Evolutionary conservation across 92 coral and sea anemone species (phyloP), one percentile per base, ranked within the genome.

Genomic region (Virgularia gustaviana): DNA sequence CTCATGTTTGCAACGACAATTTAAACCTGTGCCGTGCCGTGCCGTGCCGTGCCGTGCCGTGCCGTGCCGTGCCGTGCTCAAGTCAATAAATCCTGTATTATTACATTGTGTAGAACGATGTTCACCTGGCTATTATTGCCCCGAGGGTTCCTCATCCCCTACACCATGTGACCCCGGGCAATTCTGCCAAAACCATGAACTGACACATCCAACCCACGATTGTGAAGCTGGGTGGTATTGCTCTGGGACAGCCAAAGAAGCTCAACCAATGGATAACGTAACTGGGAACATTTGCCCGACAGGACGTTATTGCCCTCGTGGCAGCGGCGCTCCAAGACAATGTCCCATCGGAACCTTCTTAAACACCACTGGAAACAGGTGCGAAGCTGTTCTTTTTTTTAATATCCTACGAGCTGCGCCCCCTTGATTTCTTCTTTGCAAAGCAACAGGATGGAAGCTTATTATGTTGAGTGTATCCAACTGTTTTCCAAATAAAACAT

Each of bases 151-250:
- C 23, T 85, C 90, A 6, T 58, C 70, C 75, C 94, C 96, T 10
- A 72, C 22, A 43, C 83, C 73, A 1, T 92, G 98, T 55, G 94
- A 86, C 52, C 94, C 90, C 6, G 98, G 98, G 15, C 79, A 83
- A 36, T 92, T 81, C 67, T 92, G 98, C 60, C 79, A 79, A 62
- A 45, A 76, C 0, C 54, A 60, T 49, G 90, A 85, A 25, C 83
- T 92, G 19, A 56, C 81, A 34, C 82, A 72, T 34, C 98, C 98
- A 16, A 82, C 84, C 15, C 90, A 57, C 62, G 90, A 89, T 62
- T 92, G 98, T 73, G 91, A 86, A 49, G 96, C 88, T 36, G 98
- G 98, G 13, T 79, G 83, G 70, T 92, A 81, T 66, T 92, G 98
- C 51, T 73, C 75, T 25, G 72, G 77, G 24, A 75, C 71, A 57